A percentile compares a stretch with the other conserved stretches of the same genome.
Evolutionary conservation across 2,888 invertebrate species (phyloP).

Genomic region (Lobophora halterata): DNA sequence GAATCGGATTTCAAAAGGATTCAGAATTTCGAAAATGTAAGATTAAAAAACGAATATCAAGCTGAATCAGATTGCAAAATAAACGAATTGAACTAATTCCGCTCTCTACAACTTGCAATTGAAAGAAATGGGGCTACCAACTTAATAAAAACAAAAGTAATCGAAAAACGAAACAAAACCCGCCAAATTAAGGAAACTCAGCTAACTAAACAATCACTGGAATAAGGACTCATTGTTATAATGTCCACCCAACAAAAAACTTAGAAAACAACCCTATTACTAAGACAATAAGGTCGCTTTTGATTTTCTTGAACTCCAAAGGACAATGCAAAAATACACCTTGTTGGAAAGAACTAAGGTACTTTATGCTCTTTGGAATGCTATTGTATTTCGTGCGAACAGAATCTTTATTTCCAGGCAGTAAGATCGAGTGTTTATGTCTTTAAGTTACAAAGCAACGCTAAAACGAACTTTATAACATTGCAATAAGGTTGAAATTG

Average conservation of each 20-base stretch:
- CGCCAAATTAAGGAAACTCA: conserved; percentile 30
- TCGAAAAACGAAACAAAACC: conserved; percentile 20
- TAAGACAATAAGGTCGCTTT: conserved; percentile 6
- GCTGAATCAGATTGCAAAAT: background rate
- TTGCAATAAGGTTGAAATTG: conserved; percentile 3
- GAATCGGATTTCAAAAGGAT: no score
- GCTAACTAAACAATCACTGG: conserved; percentile 28
- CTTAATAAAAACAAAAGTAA: conserved; percentile 24
- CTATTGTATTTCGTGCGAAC: background rate
- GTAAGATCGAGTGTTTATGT: conserved; percentile 5
- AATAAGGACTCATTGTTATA: conserved; percentile 20
- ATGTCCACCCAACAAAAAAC: conserved; percentile 7
- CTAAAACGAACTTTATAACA: conserved; percentile 13
- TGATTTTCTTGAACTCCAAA: no score
- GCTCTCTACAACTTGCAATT: conserved; percentile 13
- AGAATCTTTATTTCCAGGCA: conserved; percentile 4
- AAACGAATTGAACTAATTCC: conserved; percentile 12
- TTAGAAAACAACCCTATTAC: conserved; percentile 1
- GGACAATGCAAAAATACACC: no score
- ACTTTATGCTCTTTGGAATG: no score
- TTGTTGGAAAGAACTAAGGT: no score
- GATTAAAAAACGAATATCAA: no score
- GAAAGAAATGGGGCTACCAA: conserved; percentile 18
- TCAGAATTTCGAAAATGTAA: no score
- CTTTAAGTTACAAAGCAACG: background rate